phyloP scores from a whole-genome alignment of 2,797 vertebrate species.

The Mormyrus hasselquistii region DNA sequence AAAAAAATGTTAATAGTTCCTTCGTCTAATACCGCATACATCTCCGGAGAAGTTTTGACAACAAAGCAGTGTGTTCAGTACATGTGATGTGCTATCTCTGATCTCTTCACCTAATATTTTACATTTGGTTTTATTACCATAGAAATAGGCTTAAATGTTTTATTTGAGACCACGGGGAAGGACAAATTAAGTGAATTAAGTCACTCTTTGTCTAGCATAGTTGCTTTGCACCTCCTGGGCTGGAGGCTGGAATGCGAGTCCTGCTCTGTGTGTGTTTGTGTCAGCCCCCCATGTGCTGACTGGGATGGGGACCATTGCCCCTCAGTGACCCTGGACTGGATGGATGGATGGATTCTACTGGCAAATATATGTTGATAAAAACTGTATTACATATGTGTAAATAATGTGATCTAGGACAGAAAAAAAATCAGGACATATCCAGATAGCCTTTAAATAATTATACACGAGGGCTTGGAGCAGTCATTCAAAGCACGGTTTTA shows the following conservation, averaged over 20 bases:
- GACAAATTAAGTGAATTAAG: not conserved
- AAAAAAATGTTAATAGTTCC: conserved; percentile 24
- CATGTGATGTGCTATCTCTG: conserved; percentile 41
- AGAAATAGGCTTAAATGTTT: not conserved
- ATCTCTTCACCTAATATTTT: conserved; percentile 14
- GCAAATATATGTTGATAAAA: not conserved
- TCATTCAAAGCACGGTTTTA: conserved; percentile 1
- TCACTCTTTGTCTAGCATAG: not conserved
- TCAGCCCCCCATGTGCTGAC: not conserved
- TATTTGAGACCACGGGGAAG: not conserved
- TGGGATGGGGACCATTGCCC: not conserved
- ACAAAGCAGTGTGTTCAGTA: conserved; percentile 47
- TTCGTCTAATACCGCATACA: conserved; percentile 33
- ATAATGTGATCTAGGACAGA: not conserved
- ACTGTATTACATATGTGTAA: not conserved
- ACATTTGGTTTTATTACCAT: not conserved
- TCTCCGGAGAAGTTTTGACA: conserved; percentile 52
- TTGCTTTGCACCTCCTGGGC: not conserved
- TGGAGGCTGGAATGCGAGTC: not conserved
- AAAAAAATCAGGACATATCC: not conserved
- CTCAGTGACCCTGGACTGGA: not conserved
- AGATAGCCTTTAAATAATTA: not conserved
- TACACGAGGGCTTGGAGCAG: not conserved
- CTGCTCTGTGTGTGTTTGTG: not conserved
- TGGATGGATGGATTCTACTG: not conserved